Evolutionary conservation across 2,113 vertebrate species (phyloP).

Genomic region (Macroglossus sobrinus): DNA sequence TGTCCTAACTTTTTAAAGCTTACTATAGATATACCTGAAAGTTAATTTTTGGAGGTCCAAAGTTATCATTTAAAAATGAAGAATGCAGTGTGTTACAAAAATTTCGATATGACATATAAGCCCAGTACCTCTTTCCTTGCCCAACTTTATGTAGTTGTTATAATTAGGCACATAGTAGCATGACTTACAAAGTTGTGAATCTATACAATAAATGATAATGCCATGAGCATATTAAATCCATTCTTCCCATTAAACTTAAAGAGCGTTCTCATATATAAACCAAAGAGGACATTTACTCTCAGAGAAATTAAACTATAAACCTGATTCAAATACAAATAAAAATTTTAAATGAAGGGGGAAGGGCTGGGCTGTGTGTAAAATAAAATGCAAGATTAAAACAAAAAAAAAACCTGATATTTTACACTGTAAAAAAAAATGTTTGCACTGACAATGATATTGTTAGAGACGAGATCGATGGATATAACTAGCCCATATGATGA

Average conservation of each 20-base stretch:
- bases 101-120: not conserved
- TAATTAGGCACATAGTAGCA: not conserved
- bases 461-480: conserved; percentile 2
- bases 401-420: not conserved
- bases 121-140: not conserved
- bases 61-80: conserved; percentile 21
- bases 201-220: not conserved
- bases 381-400: conserved; percentile 15
- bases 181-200: conserved; percentile 6
- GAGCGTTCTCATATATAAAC: not conserved
- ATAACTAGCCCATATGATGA: not conserved
- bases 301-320: conserved; percentile 28
- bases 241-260: not conserved
- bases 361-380: not conserved
- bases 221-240: not conserved
- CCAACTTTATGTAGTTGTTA: conserved; percentile 21
- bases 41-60: conserved; percentile 14
- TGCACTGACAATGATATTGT: conserved; percentile 24
- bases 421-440: not conserved
- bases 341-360: not conserved
- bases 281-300: not conserved
- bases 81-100: not conserved
- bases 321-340: not conserved
- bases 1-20: not conserved
- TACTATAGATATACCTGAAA: not conserved